Conservation (phyloP, 37 sponge, comb jelly and placozoan species). For the Halichondria panicea region DNA sequence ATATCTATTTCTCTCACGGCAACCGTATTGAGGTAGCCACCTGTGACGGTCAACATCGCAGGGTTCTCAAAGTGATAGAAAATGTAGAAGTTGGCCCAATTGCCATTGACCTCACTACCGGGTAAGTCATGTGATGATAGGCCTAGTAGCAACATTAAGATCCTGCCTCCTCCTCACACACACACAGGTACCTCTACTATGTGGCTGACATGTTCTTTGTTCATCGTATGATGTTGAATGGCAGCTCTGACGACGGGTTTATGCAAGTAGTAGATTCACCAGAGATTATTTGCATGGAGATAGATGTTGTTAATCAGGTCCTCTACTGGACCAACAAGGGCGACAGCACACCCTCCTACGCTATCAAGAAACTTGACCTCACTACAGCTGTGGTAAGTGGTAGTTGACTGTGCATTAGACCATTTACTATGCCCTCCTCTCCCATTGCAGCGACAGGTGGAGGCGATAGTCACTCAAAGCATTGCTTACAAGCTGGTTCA, state of each 20-base stretch:
- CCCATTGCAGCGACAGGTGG: too few species aligned
- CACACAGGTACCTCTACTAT: slow-evolving; percentile 32
- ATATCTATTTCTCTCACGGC: slow-evolving; percentile 39
- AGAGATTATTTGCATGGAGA: neutral
- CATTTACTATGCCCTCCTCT: too few species aligned
- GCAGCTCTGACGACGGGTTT: neutral
- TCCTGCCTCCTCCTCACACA: neutral
- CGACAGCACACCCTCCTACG: too few species aligned
- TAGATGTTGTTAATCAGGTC: neutral
- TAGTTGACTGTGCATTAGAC: too few species aligned
- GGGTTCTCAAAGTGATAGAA: too few species aligned
- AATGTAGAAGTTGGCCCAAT: slow-evolving; percentile 10
- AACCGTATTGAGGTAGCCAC: slow-evolving; percentile 29
- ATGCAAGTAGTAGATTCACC: neutral
- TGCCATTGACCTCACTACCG: slow-evolving; percentile 19
- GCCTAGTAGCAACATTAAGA: neutral
- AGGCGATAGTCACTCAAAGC: neutral
- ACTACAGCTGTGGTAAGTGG: too few species aligned
- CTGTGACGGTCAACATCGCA: slow-evolving; percentile 22
- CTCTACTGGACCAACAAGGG: slow-evolving; percentile 32
- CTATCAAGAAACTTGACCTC: too few species aligned
- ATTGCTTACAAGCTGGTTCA: neutral
- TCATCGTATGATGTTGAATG: neutral
- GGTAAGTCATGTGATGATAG: slow-evolving; percentile 17
- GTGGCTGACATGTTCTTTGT: too few species aligned